These are phyloP conservation scores for Hypotaenidia philippensis DNA, from an alignment of 2,797 vertebrate species.

Conservation along the genomic window DNA sequence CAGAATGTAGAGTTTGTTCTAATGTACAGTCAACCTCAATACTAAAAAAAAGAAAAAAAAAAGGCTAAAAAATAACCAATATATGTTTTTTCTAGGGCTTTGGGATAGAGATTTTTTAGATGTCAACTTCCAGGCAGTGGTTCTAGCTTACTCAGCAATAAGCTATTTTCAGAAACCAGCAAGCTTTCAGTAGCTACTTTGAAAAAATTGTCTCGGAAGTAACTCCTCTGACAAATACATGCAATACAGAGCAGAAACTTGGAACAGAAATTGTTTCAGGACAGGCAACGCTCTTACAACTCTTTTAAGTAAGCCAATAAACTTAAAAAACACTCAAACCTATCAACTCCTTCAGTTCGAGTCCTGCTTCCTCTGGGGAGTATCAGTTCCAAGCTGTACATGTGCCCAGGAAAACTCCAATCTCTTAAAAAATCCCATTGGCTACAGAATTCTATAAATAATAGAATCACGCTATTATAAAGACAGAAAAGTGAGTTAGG, in stretches of 20 bases:
- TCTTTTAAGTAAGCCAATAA: slow-evolving; percentile 15
- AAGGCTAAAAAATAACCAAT: not conserved
- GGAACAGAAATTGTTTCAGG: slow-evolving; percentile 13
- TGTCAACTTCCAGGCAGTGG: not conserved
- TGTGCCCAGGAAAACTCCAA: not conserved
- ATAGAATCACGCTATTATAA: not conserved
- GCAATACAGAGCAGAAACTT: not conserved
- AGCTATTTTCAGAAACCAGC: not conserved
- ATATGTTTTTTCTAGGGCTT: not conserved
- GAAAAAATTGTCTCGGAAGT: not conserved
- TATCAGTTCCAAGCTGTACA: not conserved
- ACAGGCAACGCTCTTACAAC: not conserved
- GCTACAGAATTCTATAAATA: not conserved
- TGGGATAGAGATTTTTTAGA: not conserved
- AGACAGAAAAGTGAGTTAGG: not conserved
- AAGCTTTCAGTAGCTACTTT: not conserved
- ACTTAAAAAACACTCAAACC: not conserved
- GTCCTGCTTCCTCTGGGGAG: not conserved
- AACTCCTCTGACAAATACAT: not conserved
- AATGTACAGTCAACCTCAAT: not conserved
- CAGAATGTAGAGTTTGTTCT: not conserved
- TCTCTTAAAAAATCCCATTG: not conserved
- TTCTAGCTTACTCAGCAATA: not conserved
- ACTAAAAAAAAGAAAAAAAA: not conserved
- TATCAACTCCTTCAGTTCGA: not conserved